Evolutionary conservation across 2,888 invertebrate species (phyloP).

Genomic region (Apomyelois bistriatella): DNA sequence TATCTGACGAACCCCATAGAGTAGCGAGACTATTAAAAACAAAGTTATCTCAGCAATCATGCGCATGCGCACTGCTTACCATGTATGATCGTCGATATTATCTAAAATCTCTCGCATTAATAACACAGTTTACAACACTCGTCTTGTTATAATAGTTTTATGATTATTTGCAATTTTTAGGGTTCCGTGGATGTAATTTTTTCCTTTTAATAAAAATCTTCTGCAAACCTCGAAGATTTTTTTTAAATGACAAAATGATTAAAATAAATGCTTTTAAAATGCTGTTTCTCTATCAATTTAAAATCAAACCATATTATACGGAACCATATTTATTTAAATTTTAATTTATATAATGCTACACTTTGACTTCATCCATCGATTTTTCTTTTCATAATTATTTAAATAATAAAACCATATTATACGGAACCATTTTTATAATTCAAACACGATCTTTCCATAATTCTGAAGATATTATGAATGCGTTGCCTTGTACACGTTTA

Average conservation of each 20-base stretch:
- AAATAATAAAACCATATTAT: neutral
- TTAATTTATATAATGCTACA: no score
- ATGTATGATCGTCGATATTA: neutral
- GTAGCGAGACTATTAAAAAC: no score
- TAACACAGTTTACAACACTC: neutral
- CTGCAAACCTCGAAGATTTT: no score
- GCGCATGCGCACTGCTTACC: neutral
- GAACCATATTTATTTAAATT: no score
- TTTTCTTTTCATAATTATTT: no score
- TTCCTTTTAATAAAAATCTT: no score
- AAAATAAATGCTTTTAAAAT: no score
- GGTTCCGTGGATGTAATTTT: neutral
- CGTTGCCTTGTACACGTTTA: neutral
- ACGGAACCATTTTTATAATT: neutral
- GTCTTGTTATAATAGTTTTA: neutral
- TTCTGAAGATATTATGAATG: neutral
- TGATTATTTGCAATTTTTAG: conserved; percentile 2
- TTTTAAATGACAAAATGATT: no score
- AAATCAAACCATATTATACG: no score
- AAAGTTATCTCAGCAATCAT: neutral
- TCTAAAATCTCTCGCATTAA: neutral
- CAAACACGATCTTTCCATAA: neutral
- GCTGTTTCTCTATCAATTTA: no score
- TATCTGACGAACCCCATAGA: no score
- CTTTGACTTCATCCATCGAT: no score